A percentile compares a stretch with the other conserved stretches of the same genome.
phyloP scores from a whole-genome alignment of 2,888 invertebrate genomes.

The Drosophila kanekoi region DNA sequence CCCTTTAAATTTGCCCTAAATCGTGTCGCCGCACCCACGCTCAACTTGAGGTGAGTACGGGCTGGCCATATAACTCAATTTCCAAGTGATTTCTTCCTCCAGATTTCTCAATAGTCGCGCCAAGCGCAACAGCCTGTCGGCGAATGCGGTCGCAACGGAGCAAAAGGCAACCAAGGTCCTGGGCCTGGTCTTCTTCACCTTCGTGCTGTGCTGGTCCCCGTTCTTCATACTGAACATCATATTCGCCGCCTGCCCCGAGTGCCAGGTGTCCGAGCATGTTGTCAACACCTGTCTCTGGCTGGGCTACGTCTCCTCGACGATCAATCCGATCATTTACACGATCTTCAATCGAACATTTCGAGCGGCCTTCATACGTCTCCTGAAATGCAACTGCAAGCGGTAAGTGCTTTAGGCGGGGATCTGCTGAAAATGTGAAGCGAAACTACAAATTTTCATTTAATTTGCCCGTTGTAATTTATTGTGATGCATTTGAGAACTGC shows the following conservation, averaged over 20 bases:
- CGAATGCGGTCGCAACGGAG: slow-evolving; percentile 94
- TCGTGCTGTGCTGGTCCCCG: slow-evolving; percentile 96
- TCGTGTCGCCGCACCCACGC: slow-evolving; percentile 87
- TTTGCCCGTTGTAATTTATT: slow-evolving; percentile 39
- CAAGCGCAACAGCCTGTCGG: slow-evolving; percentile 90
- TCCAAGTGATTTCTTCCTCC: slow-evolving; percentile 47
- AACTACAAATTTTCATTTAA: slow-evolving; percentile 1
- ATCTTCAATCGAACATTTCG: slow-evolving; percentile 96
- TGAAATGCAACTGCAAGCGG: slow-evolving; percentile 92
- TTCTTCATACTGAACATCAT: slow-evolving; percentile 95
- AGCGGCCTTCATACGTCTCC: slow-evolving; percentile 91
- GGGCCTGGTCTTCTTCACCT: slow-evolving; percentile 96
- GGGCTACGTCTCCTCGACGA: slow-evolving; percentile 96
- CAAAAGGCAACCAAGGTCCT: slow-evolving; percentile 96
- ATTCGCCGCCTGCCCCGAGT: slow-evolving; percentile 93
- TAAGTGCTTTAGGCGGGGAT: slow-evolving; percentile 81
- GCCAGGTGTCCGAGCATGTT: slow-evolving; percentile 89
- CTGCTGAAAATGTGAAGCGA: too few relatives aligned
- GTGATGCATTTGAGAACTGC: slow-evolving; percentile 6
- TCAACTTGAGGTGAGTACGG: slow-evolving; percentile 86
- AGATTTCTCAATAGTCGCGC: slow-evolving; percentile 90
- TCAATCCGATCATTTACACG: slow-evolving; percentile 97
- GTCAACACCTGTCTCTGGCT: slow-evolving; percentile 95
- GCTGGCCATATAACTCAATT: slow-evolving; percentile 5
- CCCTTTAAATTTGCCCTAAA: slow-evolving; percentile 88